These are phyloP conservation scores for Hipposideros larvatus DNA, from an alignment of 2,797 vertebrate genomes.

Conservation along the genomic window DNA sequence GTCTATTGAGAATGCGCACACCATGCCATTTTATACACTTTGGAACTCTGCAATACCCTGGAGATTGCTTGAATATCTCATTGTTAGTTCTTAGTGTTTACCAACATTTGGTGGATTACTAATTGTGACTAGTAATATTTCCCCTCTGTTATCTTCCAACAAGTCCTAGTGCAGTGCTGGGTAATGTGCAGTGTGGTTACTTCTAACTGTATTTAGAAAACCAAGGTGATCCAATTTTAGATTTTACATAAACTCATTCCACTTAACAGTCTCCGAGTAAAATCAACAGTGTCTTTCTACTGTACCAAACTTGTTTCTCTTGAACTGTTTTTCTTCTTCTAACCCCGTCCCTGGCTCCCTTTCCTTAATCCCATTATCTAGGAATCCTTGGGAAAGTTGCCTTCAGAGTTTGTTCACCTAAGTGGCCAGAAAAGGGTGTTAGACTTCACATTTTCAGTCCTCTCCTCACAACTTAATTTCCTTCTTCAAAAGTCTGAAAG, in stretches of 20 bases:
- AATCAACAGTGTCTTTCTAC: not conserved
- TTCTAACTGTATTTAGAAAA: not conserved
- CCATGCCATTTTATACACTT: not conserved
- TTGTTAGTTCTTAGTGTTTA: not conserved
- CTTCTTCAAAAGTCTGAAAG: not conserved
- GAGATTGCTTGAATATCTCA: not conserved
- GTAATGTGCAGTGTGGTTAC: not conserved
- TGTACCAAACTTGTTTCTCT: not conserved
- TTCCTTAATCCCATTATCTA: not conserved
- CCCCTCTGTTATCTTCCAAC: not conserved
- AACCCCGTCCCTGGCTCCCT: not conserved
- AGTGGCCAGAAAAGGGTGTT: fast-evolving
- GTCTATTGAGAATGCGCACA: not conserved
- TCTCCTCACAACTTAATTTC: not conserved
- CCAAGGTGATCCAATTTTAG: slow-evolving; percentile 9
- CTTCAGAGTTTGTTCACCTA: not conserved
- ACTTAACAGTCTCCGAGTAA: not conserved
- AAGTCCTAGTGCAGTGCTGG: not conserved
- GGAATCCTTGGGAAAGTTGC: not conserved
- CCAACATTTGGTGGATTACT: not conserved
- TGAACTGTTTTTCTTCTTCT: not conserved
- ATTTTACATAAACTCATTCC: slow-evolving; percentile 8
- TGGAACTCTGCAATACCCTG: not conserved
- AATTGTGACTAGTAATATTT: not conserved
- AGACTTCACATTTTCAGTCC: not conserved